Percentiles rank a stretch among this genome's conserved stretches.
Evolutionary conservation across 2,888 invertebrate genomes (phyloP).

Genomic region (Lochmaea capreae): DNA sequence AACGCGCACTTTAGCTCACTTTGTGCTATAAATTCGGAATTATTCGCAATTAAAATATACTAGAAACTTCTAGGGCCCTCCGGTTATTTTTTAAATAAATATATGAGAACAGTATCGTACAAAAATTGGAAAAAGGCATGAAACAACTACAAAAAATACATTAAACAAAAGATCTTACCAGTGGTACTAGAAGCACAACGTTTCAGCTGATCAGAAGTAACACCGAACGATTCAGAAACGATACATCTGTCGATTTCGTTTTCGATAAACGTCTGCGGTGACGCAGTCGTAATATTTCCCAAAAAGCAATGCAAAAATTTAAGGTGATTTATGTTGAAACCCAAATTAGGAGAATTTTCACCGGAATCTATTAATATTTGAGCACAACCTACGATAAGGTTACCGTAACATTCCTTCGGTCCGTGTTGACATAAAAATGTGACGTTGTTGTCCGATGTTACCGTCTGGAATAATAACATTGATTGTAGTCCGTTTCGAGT

Average conservation of each 20-base stretch:
- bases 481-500: too few relatives aligned
- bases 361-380: conserved; percentile 54
- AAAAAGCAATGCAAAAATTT: conserved; percentile 72
- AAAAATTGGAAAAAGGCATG: too few relatives aligned
- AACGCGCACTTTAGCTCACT: too few relatives aligned
- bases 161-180: conserved; percentile 21
- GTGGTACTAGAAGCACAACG: conserved; percentile 14
- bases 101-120: too few relatives aligned
- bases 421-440: conserved; percentile 68
- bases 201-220: conserved; percentile 7
- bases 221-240: neutral
- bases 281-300: conserved; percentile 52
- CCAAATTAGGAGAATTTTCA: conserved; percentile 40
- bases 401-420: conserved; percentile 66
- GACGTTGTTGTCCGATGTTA: conserved; percentile 49
- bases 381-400: conserved; percentile 67
- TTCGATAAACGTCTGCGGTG: conserved; percentile 5
- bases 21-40: too few relatives aligned
- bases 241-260: conserved; percentile 14
- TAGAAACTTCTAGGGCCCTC: too few relatives aligned
- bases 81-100: too few relatives aligned
- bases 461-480: conserved; percentile 20
- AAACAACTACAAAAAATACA: neutral
- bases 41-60: too few relatives aligned
- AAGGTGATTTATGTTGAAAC: conserved; percentile 55